Percentiles rank a stretch among this genome's conserved stretches.
These are phyloP conservation scores for Chaitophorus viminalis DNA, from an alignment of 2,888 invertebrate species.

Conservation along the genomic window DNA sequence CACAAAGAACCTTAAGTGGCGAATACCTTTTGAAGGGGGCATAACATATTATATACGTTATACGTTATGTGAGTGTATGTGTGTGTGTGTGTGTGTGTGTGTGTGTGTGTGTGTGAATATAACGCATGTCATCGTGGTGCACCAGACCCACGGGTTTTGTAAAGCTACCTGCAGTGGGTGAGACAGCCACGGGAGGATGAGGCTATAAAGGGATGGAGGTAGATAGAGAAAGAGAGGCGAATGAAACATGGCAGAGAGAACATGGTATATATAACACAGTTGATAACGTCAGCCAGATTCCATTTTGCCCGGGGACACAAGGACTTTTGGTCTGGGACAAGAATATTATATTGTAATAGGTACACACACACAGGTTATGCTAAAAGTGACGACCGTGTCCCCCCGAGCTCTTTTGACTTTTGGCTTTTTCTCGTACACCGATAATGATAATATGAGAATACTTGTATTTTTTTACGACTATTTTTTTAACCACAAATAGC, in stretches of 20 bases:
- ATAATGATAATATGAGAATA: background rate
- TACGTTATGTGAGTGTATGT: too few relatives aligned
- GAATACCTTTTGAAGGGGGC: constrained; percentile 28
- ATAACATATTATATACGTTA: background rate
- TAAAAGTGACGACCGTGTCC: constrained; percentile 26
- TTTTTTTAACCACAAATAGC: background rate
- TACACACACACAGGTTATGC: constrained; percentile 13
- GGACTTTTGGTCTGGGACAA: constrained; percentile 14
- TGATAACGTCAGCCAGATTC: constrained; percentile 34
- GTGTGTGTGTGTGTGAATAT: background rate
- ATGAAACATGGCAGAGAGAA: background rate
- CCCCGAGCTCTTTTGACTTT: constrained; percentile 20
- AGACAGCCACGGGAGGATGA: too few relatives aligned
- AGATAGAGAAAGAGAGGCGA: background rate
- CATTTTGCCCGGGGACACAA: constrained; percentile 23
- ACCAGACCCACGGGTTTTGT: constrained; percentile 6
- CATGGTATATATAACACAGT: background rate
- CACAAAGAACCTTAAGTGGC: constrained; percentile 39
- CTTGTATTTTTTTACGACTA: background rate
- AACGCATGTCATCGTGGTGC: background rate
- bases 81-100: too few relatives aligned
- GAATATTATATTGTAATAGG: constrained; percentile 24
- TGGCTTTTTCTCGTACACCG: background rate
- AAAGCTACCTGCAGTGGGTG: background rate
- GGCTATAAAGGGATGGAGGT: background rate